A percentile compares a stretch with the other conserved stretches of the same genome.
phyloP scores from a whole-genome alignment of 2,888 invertebrate species.

The Scaeva pyrastri region DNA sequence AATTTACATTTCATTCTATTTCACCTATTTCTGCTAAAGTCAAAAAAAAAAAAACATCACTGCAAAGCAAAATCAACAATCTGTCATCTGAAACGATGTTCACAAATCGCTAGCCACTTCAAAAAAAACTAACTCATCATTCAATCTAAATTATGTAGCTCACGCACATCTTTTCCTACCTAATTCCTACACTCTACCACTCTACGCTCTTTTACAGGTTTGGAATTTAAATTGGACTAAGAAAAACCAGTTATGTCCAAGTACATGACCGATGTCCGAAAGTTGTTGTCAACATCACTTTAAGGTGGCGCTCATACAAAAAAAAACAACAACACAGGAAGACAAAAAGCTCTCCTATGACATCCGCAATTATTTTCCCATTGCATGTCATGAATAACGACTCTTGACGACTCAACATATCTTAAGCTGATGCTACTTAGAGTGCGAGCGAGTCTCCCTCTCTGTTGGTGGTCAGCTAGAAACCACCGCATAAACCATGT shows the following conservation, averaged over 20 bases:
- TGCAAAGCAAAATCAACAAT: background rate
- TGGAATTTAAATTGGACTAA: constrained; percentile 32
- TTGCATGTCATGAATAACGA: constrained; percentile 15
- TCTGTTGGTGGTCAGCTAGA: constrained; percentile 11
- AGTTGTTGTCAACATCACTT: constrained; percentile 65
- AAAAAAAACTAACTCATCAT: constrained; percentile 6
- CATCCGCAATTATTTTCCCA: constrained; percentile 43
- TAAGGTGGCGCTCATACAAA: constrained; percentile 58
- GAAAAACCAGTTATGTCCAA: constrained; percentile 55
- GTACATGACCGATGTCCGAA: constrained; percentile 39
- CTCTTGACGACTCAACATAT: background rate
- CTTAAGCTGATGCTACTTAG: too few species aligned
- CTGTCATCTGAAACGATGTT: constrained; percentile 18
- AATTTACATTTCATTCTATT: constrained; percentile 3
- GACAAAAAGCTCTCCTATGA: constrained; percentile 36
- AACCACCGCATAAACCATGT: background rate
- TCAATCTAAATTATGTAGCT: constrained; percentile 40
- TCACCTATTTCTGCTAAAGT: background rate
- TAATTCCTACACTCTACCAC: background rate
- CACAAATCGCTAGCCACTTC: constrained; percentile 6
- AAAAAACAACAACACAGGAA: constrained; percentile 23
- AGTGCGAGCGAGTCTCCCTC: background rate
- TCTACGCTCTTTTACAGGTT: background rate
- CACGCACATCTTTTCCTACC: constrained; percentile 33
- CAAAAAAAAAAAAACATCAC: background rate